Conservation (phyloP, 2,797 vertebrate species). For the Hylomyscus alleni region DNA sequence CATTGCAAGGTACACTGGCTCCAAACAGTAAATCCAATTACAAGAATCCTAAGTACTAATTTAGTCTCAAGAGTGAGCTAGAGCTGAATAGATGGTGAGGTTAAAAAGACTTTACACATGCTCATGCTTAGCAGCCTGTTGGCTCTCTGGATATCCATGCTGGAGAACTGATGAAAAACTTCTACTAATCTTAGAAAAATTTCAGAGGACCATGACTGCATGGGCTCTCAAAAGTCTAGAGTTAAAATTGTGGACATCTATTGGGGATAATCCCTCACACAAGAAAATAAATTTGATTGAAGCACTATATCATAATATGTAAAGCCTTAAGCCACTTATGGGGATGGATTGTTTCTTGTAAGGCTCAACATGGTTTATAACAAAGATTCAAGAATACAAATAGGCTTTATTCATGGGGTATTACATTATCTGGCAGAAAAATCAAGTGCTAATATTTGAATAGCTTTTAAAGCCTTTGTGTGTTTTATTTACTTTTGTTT, state of each 20-base stretch:
- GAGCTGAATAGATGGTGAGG: background rate
- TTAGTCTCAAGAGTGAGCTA: slow-evolving; percentile 23
- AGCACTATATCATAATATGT: background rate
- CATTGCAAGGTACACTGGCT: background rate
- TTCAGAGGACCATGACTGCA: background rate
- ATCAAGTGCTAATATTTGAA: background rate
- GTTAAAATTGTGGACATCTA: background rate
- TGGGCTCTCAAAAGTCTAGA: background rate
- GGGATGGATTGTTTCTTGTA: background rate
- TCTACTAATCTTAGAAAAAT: background rate
- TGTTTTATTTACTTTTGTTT: slow-evolving; percentile 17
- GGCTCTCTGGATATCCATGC: background rate
- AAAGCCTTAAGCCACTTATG: background rate
- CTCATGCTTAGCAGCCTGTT: background rate
- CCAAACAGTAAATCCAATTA: background rate
- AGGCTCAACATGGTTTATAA: background rate
- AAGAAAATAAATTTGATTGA: background rate
- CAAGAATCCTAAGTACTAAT: background rate
- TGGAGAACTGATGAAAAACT: background rate
- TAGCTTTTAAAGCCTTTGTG: background rate
- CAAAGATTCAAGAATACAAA: background rate
- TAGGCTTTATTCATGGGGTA: background rate
- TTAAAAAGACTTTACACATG: background rate
- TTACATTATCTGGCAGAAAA: background rate
- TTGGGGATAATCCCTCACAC: background rate